Evolutionary conservation across 2,113 vertebrate species (phyloP).

Genomic region (Stegastes partitus): DNA sequence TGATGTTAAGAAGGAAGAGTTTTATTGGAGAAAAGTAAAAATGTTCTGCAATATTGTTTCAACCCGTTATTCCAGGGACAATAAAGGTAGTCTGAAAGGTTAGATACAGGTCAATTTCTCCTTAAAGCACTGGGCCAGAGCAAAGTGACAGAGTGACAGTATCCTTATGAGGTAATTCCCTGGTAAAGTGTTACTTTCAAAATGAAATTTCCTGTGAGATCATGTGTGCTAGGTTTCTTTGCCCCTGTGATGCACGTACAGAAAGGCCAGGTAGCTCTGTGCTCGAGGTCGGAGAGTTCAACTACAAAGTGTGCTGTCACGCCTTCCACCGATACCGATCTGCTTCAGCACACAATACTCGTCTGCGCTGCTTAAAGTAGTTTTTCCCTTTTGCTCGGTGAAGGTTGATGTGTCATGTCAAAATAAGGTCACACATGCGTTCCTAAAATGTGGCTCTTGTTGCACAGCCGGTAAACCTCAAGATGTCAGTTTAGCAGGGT

Average conservation of each 20-base stretch:
- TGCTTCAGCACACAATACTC: background rate
- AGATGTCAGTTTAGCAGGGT: slow-evolving; percentile 71
- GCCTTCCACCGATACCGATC: background rate
- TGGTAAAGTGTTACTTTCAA: background rate
- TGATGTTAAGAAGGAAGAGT: background rate
- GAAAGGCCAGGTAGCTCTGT: background rate
- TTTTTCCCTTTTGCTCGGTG: background rate
- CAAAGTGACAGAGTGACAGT: background rate
- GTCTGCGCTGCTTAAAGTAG: background rate
- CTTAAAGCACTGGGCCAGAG: background rate
- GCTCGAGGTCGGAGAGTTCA: background rate
- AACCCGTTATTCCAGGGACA: background rate
- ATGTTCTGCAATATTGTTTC: background rate
- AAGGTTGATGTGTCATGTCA: slow-evolving; percentile 17
- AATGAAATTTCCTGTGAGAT: background rate
- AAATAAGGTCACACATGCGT: slow-evolving; percentile 6
- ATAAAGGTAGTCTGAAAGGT: background rate
- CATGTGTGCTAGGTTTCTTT: background rate
- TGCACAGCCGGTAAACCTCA: slow-evolving; percentile 66
- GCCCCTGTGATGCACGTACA: background rate
- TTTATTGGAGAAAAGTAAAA: background rate
- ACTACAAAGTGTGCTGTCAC: background rate
- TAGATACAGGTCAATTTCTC: background rate
- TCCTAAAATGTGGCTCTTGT: slow-evolving; percentile 8
- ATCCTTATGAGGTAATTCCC: too few species aligned